Evolutionary conservation across 2,888 invertebrate species (phyloP).

Genomic region (Clanis bilineata): DNA sequence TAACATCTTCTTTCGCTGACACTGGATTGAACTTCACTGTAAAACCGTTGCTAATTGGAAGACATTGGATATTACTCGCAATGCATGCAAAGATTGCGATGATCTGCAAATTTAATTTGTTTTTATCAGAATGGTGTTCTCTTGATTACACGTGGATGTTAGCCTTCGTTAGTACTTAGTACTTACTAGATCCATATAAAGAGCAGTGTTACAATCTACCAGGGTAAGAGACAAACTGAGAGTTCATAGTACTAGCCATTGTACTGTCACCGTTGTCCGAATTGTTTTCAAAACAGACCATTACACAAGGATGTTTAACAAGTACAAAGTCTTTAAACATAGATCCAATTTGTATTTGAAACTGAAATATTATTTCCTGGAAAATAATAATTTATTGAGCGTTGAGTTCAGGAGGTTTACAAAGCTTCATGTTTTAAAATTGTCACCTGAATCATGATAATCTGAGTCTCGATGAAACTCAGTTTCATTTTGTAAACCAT

Average conservation of each 20-base stretch:
- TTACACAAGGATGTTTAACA: not conserved
- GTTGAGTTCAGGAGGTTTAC: too few species aligned
- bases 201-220: not conserved
- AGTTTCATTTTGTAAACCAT: too few species aligned
- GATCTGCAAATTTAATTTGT: slow-evolving; percentile 37
- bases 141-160: not conserved
- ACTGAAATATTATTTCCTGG: not conserved
- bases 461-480: too few species aligned
- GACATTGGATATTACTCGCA: slow-evolving; percentile 34
- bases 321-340: not conserved
- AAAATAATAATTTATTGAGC: not conserved
- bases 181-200: slow-evolving; percentile 8
- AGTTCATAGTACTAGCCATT: not conserved
- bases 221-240: not conserved
- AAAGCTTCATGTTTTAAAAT: too few species aligned
- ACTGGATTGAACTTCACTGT: slow-evolving; percentile 51
- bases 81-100: slow-evolving; percentile 32
- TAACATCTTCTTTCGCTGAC: slow-evolving; percentile 43
- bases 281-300: not conserved
- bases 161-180: too few species aligned
- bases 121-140: not conserved
- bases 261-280: not conserved
- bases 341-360: not conserved
- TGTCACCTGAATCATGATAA: too few species aligned
- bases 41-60: slow-evolving; percentile 57